These are phyloP conservation scores for Hemicordylus capensis DNA, from an alignment of 2,113 vertebrate species.

Conservation along the genomic window DNA sequence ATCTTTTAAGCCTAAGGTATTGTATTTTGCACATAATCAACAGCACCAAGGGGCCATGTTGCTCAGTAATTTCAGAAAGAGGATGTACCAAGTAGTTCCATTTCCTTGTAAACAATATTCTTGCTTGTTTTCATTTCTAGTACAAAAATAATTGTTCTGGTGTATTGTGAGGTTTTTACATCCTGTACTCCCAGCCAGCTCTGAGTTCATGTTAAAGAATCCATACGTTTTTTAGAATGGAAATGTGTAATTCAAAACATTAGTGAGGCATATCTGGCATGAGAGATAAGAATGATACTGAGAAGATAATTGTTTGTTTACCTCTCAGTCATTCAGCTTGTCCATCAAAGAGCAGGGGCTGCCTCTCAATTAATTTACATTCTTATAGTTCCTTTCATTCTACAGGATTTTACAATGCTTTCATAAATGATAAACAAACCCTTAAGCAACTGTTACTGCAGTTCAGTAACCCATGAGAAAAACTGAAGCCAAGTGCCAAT, in stretches of 20 bases:
- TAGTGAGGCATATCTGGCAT: background rate
- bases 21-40: background rate
- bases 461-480: background rate
- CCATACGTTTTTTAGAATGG: background rate
- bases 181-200: slow-evolving; percentile 58
- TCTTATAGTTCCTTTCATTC: background rate
- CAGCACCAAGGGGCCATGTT: background rate
- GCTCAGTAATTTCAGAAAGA: slow-evolving; percentile 36
- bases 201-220: slow-evolving; percentile 49
- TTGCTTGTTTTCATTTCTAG: slow-evolving; percentile 34
- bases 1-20: background rate
- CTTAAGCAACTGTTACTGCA: background rate
- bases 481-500: background rate
- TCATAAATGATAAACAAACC: background rate
- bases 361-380: slow-evolving; percentile 13
- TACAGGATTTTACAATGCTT: background rate
- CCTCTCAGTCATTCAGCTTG: background rate
- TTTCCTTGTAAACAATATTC: slow-evolving; percentile 55
- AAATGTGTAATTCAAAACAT: background rate
- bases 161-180: slow-evolving; percentile 36
- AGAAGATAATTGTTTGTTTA: background rate
- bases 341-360: background rate
- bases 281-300: background rate
- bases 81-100: slow-evolving; percentile 44
- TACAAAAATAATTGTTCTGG: slow-evolving; percentile 20